phyloP scores from a whole-genome alignment of 2,888 invertebrate species.

The Palloptera scutellata region DNA sequence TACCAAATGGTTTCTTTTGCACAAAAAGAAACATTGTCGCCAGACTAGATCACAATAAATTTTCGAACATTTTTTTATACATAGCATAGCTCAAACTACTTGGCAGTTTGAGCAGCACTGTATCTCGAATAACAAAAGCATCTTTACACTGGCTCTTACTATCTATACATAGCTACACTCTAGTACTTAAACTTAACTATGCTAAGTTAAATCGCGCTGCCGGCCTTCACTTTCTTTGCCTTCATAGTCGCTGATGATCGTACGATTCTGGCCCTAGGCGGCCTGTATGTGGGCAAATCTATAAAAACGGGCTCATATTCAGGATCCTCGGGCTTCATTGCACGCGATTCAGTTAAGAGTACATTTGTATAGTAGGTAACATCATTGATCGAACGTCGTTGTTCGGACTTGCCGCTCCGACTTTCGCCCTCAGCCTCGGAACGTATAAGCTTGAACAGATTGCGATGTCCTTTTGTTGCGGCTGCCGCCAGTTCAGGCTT shows the following conservation, averaged over 20 bases:
- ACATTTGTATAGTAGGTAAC: slow-evolving; percentile 58
- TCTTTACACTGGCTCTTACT: not conserved
- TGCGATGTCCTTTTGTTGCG: slow-evolving; percentile 48
- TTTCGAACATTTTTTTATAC: not conserved
- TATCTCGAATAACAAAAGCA: not conserved
- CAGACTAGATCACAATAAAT: slow-evolving; percentile 24
- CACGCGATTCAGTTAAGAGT: slow-evolving; percentile 48
- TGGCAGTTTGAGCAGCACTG: not conserved
- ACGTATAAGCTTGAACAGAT: slow-evolving; percentile 58
- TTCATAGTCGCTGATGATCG: too few relatives aligned
- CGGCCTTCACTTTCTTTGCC: too few relatives aligned
- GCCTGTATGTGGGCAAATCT: slow-evolving; percentile 70
- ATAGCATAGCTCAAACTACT: not conserved
- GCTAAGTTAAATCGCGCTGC: too few relatives aligned
- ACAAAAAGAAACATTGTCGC: slow-evolving; percentile 5
- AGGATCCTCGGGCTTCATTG: slow-evolving; percentile 54
- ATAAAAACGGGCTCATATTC: slow-evolving; percentile 64
- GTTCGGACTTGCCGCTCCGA: slow-evolving; percentile 20
- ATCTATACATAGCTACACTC: too few relatives aligned
- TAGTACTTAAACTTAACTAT: too few relatives aligned
- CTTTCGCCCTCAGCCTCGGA: slow-evolving; percentile 26
- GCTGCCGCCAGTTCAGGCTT: slow-evolving; percentile 32
- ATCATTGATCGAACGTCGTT: slow-evolving; percentile 36
- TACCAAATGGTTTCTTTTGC: not conserved
- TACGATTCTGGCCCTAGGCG: slow-evolving; percentile 46